phyloP scores from a whole-genome alignment of 1,140 invertebrate species.

The Drusus annulatus region DNA sequence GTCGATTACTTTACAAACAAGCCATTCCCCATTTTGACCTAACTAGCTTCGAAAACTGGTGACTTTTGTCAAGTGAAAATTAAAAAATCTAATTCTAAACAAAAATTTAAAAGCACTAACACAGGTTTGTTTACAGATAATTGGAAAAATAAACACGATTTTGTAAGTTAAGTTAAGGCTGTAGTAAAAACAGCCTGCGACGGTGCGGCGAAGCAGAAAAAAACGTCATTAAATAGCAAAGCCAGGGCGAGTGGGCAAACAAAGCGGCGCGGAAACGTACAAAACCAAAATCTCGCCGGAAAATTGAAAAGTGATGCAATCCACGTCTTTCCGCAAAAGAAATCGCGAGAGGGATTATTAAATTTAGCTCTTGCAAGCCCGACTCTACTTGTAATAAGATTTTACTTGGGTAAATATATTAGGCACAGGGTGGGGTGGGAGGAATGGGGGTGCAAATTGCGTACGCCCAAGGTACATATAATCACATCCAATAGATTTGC shows the following conservation, averaged over 20 bases:
- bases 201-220: too few relatives aligned
- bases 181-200: too few relatives aligned
- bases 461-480: background rate
- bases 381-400: slow-evolving; percentile 37
- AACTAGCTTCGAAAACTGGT: too few relatives aligned
- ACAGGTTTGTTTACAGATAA: too few relatives aligned
- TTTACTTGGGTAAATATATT: slow-evolving; percentile 33
- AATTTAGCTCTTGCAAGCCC: slow-evolving; percentile 27
- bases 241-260: slow-evolving; percentile 7
- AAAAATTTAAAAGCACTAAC: too few relatives aligned
- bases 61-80: too few relatives aligned
- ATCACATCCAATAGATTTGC: too few relatives aligned
- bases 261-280: background rate
- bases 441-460: background rate
- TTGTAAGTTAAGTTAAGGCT: too few relatives aligned
- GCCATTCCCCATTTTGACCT: too few relatives aligned
- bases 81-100: too few relatives aligned
- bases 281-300: background rate
- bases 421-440: background rate
- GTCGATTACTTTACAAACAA: too few relatives aligned
- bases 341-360: slow-evolving; percentile 27
- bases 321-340: slow-evolving; percentile 12
- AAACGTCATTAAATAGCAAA: background rate
- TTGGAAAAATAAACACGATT: too few relatives aligned
- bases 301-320: slow-evolving; percentile 10